These are phyloP conservation scores for Prunella himalayana DNA, from an alignment of 2,113 vertebrate genomes.

Conservation along the genomic window DNA sequence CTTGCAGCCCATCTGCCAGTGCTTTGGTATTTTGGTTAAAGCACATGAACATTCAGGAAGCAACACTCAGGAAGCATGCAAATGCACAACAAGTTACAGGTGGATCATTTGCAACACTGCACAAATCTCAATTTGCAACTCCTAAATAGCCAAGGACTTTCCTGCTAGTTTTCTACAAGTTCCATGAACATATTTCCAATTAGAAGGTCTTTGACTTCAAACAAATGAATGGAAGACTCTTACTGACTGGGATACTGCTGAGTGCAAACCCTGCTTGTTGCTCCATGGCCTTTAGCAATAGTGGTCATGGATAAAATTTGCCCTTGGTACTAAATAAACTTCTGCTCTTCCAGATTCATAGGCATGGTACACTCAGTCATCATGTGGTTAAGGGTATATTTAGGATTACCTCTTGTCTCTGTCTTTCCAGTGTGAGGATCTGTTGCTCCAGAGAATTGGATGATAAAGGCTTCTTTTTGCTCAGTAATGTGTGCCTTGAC, in stretches of 20 bases:
- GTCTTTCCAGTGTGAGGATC: constrained; percentile 68
- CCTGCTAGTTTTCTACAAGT: background rate
- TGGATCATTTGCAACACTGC: background rate
- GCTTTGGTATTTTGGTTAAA: background rate
- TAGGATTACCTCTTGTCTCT: constrained; percentile 70
- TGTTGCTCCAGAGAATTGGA: constrained; percentile 45
- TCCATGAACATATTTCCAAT: background rate
- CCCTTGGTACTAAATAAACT: background rate
- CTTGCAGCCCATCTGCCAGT: background rate
- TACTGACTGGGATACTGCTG: background rate
- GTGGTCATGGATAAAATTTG: background rate
- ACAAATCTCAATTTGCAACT: background rate
- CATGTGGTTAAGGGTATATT: background rate
- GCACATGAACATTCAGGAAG: background rate
- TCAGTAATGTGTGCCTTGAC: background rate
- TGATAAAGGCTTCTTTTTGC: constrained; percentile 36
- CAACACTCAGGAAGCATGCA: background rate
- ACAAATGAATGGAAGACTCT: background rate
- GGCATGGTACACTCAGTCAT: rapidly evolving
- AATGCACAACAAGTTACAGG: background rate
- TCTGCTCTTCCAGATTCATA: background rate
- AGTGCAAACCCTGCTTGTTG: background rate
- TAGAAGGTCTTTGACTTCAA: background rate
- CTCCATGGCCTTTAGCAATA: background rate
- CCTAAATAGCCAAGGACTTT: background rate